Conservation (phyloP, 2,888 invertebrate genomes). For the Ormia ochracea region DNA sequence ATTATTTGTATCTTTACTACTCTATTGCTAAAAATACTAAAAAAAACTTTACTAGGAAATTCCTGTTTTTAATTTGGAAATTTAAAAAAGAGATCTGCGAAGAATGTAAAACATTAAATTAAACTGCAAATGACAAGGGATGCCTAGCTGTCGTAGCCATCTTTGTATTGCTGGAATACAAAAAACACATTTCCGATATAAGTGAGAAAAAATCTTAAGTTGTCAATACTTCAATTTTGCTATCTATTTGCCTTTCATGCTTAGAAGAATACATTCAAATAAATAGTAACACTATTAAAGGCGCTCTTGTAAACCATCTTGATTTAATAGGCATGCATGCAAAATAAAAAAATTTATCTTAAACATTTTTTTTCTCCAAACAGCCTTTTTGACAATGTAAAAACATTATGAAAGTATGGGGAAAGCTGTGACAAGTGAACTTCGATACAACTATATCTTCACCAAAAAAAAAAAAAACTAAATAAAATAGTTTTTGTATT, state of each 20-base stretch:
- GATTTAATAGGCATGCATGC: not conserved
- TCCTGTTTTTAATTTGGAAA: no score
- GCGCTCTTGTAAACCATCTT: not conserved
- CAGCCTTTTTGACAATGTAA: conserved; percentile 8
- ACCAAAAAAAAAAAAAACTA: no score
- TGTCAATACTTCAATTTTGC: conserved; percentile 21
- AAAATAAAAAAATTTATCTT: conserved; percentile 21
- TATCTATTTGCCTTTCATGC: conserved; percentile 14
- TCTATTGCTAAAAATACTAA: no score
- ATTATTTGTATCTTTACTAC: no score
- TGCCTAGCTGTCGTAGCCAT: conserved; percentile 40
- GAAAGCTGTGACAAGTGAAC: no score
- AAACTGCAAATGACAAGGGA: conserved; percentile 50
- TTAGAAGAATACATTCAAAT: not conserved
- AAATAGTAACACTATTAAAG: not conserved
- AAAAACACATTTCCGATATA: conserved; percentile 22
- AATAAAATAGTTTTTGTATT: no score
- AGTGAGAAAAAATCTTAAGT: conserved; percentile 33
- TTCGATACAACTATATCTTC: no score
- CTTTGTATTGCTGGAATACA: conserved; percentile 20
- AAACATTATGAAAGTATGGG: no score
- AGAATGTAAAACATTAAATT: conserved; percentile 47
- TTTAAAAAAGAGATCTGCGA: not conserved
- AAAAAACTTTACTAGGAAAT: no score
- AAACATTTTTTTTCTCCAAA: conserved; percentile 13